These are phyloP conservation scores for Myotis planiceps DNA, from an alignment of 2,797 vertebrate genomes.

Conservation along the genomic window DNA sequence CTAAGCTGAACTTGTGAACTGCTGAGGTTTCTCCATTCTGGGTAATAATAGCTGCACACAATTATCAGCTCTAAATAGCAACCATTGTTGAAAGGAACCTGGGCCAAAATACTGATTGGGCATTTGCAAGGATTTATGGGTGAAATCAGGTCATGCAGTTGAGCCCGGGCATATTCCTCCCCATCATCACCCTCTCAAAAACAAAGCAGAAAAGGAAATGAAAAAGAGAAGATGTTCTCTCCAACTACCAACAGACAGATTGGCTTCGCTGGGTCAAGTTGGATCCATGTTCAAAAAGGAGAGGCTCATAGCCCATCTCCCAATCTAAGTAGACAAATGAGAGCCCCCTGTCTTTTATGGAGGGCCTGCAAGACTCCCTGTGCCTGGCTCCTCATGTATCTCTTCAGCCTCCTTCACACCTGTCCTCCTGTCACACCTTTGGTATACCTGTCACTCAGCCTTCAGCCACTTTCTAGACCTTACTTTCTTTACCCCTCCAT, in stretches of 20 bases:
- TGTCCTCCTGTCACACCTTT: background rate
- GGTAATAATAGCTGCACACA: constrained; percentile 37
- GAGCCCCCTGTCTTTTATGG: background rate
- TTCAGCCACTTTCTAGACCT: background rate
- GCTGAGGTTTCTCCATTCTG: background rate
- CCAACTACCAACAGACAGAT: background rate
- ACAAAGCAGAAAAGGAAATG: background rate
- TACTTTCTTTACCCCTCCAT: background rate
- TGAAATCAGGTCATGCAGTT: background rate
- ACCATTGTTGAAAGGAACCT: background rate
- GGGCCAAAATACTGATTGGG: background rate
- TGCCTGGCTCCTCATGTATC: background rate
- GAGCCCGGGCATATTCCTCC: background rate
- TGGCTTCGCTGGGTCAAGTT: background rate
- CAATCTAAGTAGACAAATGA: background rate
- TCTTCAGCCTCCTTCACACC: background rate
- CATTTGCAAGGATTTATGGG: constrained; percentile 39
- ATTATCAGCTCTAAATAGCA: constrained; percentile 60
- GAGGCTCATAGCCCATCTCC: background rate
- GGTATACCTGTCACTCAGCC: background rate
- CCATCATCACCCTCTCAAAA: background rate
- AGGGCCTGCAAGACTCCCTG: background rate
- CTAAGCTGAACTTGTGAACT: constrained; percentile 54
- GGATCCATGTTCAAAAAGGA: background rate
- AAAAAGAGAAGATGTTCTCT: background rate